Conservation (phyloP, 2,888 invertebrate genomes). For the Brachypalpus laphriformis region DNA sequence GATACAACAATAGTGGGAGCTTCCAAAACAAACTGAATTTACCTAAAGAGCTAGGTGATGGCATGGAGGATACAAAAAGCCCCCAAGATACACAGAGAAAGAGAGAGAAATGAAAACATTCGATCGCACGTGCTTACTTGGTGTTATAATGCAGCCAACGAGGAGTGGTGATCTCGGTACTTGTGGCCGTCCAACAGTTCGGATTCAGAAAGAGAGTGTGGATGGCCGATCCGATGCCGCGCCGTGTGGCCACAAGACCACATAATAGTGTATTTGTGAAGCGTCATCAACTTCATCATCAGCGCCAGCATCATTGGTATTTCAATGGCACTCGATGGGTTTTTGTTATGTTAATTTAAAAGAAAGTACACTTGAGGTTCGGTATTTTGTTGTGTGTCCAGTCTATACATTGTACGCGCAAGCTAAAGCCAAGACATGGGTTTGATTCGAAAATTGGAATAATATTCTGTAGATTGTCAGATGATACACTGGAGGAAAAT, state of each 20-base stretch:
- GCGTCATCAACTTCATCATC: conserved; percentile 41
- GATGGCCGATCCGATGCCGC: no score
- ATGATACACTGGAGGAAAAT: conserved; percentile 4
- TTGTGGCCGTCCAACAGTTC: not conserved
- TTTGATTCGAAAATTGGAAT: conserved; percentile 39
- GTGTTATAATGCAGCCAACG: conserved; percentile 27
- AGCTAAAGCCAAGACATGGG: conserved; percentile 19
- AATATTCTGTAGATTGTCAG: not conserved
- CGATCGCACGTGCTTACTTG: conserved; percentile 38
- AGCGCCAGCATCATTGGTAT: conserved; percentile 53
- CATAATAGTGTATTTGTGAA: no score
- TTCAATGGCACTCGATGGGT: conserved; percentile 33
- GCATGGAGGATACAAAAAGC: no score
- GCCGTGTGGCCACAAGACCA: not conserved
- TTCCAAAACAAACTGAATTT: no score
- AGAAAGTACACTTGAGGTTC: conserved; percentile 46
- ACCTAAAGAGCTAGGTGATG: no score
- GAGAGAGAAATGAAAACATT: not conserved
- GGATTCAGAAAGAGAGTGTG: not conserved
- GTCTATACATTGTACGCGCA: conserved; percentile 1
- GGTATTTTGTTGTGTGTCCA: conserved; percentile 26
- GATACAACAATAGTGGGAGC: conserved; percentile 1
- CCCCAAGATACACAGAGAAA: not conserved
- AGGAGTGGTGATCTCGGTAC: conserved; percentile 18
- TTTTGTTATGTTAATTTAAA: conserved; percentile 63